Conservation (phyloP, 2,888 invertebrate species). For the Catocala sponsa region DNA sequence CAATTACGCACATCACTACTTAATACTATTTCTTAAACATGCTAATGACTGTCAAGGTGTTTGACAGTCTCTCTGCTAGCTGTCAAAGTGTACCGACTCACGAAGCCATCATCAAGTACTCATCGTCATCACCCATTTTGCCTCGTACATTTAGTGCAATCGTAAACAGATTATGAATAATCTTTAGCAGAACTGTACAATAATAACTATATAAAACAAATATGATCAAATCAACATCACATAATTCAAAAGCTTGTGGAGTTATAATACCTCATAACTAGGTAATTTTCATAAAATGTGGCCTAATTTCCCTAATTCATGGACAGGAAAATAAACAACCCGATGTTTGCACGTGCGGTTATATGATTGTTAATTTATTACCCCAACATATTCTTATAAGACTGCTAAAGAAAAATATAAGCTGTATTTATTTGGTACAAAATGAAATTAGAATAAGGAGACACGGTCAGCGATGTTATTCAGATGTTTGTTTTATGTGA, state of each 20-base stretch:
- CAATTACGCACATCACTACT: too few species aligned
- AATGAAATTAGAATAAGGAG: slow-evolving; percentile 8
- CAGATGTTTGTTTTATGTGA: too few species aligned
- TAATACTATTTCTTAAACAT: too few species aligned
- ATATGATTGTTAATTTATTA: slow-evolving; percentile 26
- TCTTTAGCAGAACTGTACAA: too few species aligned
- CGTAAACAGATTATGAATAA: too few species aligned
- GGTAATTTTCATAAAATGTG: slow-evolving; percentile 27
- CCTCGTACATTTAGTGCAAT: too few species aligned
- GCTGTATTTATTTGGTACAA: slow-evolving; percentile 28
- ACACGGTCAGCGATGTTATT: slow-evolving; percentile 2
- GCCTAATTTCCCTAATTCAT: slow-evolving; percentile 34
- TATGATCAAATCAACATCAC: slow-evolving; percentile 3
- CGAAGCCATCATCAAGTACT: too few species aligned
- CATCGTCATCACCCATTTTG: too few species aligned
- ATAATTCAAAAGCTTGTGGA: slow-evolving; percentile 8
- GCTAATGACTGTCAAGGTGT: too few species aligned
- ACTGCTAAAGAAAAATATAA: slow-evolving; percentile 1
- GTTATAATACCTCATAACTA: slow-evolving; percentile 7
- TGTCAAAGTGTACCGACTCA: too few species aligned
- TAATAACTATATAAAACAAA: neutral
- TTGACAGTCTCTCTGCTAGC: too few species aligned
- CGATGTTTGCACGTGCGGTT: slow-evolving; percentile 26
- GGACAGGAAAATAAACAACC: slow-evolving; percentile 24
- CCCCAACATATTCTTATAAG: slow-evolving; percentile 11